These are phyloP conservation scores for Macrocentrus cingulum DNA, from an alignment of 1,140 invertebrate genomes.

Conservation along the genomic window DNA sequence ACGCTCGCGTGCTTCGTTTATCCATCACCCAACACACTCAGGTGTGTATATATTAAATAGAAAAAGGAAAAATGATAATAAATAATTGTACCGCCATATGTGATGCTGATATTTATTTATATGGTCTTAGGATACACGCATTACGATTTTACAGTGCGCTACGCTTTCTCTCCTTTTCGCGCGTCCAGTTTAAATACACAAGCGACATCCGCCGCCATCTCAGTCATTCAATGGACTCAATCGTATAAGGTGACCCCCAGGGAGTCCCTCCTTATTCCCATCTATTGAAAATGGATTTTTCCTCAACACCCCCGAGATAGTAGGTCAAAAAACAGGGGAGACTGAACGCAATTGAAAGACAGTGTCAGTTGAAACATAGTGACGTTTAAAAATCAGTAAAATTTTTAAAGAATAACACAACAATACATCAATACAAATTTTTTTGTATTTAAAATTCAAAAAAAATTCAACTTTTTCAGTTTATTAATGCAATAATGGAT, in stretches of 20 bases:
- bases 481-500: too few relatives aligned
- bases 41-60: too few relatives aligned
- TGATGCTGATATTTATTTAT: neutral
- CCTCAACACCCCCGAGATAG: constrained; percentile 7
- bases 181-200: neutral
- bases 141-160: too few relatives aligned
- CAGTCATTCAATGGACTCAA: constrained; percentile 14
- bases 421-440: too few relatives aligned
- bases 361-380: too few relatives aligned
- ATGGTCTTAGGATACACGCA: too few relatives aligned
- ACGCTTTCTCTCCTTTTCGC: neutral
- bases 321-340: constrained; percentile 3
- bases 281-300: neutral
- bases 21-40: too few relatives aligned
- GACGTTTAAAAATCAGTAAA: too few relatives aligned
- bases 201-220: constrained; percentile 4
- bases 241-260: constrained; percentile 12
- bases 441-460: too few relatives aligned
- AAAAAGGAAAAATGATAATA: neutral
- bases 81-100: neutral
- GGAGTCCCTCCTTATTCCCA: constrained; percentile 4
- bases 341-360: constrained; percentile 9
- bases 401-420: too few relatives aligned
- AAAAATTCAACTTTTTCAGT: too few relatives aligned
- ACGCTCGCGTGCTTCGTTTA: neutral